phyloP scores from a whole-genome alignment of 2,113 vertebrate genomes.

The Callionymus lyra region DNA sequence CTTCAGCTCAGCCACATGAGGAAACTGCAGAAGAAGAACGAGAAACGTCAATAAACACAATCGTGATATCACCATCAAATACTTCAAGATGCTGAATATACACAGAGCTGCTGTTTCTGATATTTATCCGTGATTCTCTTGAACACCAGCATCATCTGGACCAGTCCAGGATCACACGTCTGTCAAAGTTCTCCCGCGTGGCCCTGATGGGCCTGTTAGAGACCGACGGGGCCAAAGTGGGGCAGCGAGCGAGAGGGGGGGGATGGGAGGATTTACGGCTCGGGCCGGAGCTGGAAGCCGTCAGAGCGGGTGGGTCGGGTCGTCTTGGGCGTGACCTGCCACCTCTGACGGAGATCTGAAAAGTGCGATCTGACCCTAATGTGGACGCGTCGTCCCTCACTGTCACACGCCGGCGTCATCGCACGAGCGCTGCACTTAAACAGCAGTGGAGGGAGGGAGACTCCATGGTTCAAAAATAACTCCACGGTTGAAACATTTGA shows the following conservation, averaged over 20 bases:
- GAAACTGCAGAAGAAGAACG: no score
- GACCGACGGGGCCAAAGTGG: conserved; percentile 39
- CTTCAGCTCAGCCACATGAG: no score
- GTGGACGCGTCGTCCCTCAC: conserved; percentile 45
- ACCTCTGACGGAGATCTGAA: conserved; percentile 50
- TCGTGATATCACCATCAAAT: no score
- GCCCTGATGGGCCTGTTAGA: conserved; percentile 50
- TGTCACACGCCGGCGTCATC: conserved; percentile 19
- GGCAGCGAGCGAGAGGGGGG: conserved; percentile 31
- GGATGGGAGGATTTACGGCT: conserved; percentile 29
- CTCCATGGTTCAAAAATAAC: no score
- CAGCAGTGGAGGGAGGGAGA: no score
- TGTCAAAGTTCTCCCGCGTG: conserved; percentile 54
- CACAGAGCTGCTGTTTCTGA: background rate
- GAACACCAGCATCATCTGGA: conserved; percentile 17
- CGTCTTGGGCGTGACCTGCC: conserved; percentile 55
- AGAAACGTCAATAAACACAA: no score
- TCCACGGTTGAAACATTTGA: no score
- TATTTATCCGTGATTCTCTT: conserved; percentile 6
- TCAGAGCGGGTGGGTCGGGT: conserved; percentile 55
- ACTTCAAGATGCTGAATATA: no score
- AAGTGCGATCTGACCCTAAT: conserved; percentile 54
- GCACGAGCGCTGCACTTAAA: no score
- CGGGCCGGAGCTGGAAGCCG: conserved; percentile 42
- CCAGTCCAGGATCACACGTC: conserved; percentile 27